phyloP scores from a whole-genome alignment of 1,140 invertebrate species.

The Drosophila lini region DNA sequence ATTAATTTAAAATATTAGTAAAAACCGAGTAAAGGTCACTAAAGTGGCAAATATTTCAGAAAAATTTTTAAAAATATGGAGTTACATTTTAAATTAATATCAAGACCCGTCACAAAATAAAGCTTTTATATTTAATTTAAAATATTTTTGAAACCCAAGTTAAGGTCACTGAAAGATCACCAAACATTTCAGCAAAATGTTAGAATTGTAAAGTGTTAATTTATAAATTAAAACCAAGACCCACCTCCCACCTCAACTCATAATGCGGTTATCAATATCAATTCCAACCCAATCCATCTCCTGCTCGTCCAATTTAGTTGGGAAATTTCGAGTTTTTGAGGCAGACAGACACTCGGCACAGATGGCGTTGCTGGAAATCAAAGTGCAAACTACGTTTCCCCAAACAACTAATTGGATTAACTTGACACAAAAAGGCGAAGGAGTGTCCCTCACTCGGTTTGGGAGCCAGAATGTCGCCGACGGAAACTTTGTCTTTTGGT shows the following conservation, averaged over 20 bases:
- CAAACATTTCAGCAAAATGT: background rate
- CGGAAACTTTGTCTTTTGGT: conserved; percentile 71
- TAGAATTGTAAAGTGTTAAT: background rate
- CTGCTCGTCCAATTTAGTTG: conserved; percentile 20
- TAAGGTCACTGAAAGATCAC: background rate
- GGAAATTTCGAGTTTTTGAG: background rate
- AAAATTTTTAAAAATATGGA: too few relatives aligned
- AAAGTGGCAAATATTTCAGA: too few relatives aligned
- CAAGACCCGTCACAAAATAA: background rate
- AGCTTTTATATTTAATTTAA: background rate
- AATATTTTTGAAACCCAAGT: background rate
- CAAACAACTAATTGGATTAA: conserved; percentile 79
- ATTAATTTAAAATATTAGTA: too few relatives aligned
- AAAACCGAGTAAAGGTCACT: too few relatives aligned
- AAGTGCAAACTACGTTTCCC: conserved; percentile 70
- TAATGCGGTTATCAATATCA: conserved; percentile 58
- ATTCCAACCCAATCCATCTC: conserved; percentile 42
- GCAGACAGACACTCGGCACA: background rate
- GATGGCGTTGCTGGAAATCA: conserved; percentile 52
- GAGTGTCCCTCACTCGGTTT: conserved; percentile 8
- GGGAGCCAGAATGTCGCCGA: conserved; percentile 53
- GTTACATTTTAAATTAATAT: too few relatives aligned
- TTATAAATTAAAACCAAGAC: background rate
- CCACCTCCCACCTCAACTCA: background rate
- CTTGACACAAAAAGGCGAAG: conserved; percentile 65